Base-by-base conservation (phyloP, 2,113 vertebrate species). In the Malurus elegans region DNA sequence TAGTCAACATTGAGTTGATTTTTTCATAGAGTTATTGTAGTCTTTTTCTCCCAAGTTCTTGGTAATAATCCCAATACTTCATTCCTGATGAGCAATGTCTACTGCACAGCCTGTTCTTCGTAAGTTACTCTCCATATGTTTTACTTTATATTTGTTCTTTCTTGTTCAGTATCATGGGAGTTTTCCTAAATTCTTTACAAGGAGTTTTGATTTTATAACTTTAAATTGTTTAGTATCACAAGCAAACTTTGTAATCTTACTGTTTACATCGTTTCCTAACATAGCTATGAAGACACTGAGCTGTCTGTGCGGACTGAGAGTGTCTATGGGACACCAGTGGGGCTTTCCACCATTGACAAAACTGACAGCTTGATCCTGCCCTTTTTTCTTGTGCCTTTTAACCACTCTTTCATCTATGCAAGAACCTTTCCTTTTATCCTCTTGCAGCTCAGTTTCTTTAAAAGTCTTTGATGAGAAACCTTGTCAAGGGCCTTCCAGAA, bases 381-480 rank as follows among this genome's bases (percentile, higher is more conserved):
- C 8, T 94, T 94, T 91, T 87, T 94, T 92, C 70, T 83, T 86
- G 7, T 84, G 61, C 31, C 24, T 95, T 96, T 96, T 84, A 92
- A 85, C 25, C 65, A 60, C 24, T 87, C 89, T 95, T 96, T 96
- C 80, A 93, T 95, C 65, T 94, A 16, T 85, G 44, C 40, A 81
- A 92, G 80, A 65, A 91, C 90, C 38, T 91, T 84, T 84, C 26
- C 53, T 94, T 95, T 95, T 60, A 96, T 92, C 78, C 44, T 64
- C 17, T 71, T 78, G 38, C 18, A 84, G n/a, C n/a, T 95, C 84
- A 78, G 60, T 87, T 89, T 60, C 78, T 81, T 91, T 79, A 44
- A 73, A 93, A 89, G 47, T 74, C 87, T 93, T 96, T 95, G 78
- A 96, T 94, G 90, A 93, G 73, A 92, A 95, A 92, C 51, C 34